Conservation (phyloP, 1,140 invertebrate species). For the Drosophila bipectinata region DNA sequence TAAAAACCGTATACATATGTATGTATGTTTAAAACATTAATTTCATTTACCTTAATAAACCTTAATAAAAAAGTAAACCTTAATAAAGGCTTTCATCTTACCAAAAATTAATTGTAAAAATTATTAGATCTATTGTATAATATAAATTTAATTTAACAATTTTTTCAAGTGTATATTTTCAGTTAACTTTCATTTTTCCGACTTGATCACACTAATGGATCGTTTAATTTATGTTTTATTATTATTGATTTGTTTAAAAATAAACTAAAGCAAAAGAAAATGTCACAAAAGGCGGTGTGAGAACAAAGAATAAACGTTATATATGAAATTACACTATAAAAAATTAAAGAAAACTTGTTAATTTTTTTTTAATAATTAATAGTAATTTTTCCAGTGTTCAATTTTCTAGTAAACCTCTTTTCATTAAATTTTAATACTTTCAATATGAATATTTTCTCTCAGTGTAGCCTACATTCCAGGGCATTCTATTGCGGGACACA, state of each 20-base stretch:
- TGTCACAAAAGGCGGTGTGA: constrained; percentile 2
- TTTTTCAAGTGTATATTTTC: background rate
- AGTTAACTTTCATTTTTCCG: background rate
- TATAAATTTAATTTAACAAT: background rate
- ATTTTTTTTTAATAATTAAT: no score
- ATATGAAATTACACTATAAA: constrained; percentile 3
- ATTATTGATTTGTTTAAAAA: constrained; percentile 39
- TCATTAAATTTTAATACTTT: no score
- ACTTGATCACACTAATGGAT: constrained; percentile 1
- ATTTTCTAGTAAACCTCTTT: background rate
- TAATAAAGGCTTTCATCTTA: no score
- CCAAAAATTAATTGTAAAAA: no score
- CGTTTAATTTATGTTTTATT: constrained; percentile 21
- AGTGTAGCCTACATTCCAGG: background rate
- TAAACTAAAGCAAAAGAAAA: constrained; percentile 9
- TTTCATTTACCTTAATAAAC: no score
- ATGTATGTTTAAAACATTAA: no score
- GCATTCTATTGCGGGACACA: constrained; percentile 16
- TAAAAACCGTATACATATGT: no score
- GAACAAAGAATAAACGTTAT: constrained; percentile 4
- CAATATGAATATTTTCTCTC: background rate
- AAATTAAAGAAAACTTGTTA: background rate
- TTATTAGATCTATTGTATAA: no score
- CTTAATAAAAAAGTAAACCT: no score
- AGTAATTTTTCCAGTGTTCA: background rate